These are phyloP conservation scores for Callyntrura guangdongensis DNA, from an alignment of 2,888 invertebrate genomes.

Conservation along the genomic window DNA sequence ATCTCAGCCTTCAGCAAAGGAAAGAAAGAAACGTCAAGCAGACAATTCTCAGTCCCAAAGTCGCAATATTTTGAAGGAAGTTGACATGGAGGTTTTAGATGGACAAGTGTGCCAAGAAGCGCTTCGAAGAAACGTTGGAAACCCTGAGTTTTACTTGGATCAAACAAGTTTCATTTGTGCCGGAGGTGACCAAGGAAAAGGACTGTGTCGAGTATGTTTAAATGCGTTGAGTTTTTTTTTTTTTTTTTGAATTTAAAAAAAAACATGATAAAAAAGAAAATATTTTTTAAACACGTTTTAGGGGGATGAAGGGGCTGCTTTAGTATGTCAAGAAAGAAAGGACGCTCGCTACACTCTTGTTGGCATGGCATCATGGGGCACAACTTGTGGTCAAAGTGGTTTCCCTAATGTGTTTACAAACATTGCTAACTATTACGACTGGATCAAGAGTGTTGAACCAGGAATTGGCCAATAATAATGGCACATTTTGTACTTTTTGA, in stretches of 20 bases:
- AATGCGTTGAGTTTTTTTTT: too few relatives aligned
- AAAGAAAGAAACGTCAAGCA: conserved; percentile 58
- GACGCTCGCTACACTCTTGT: conserved; percentile 82
- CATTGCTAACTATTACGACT: conserved; percentile 83
- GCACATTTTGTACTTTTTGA: background rate
- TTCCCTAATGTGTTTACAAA: conserved; percentile 83
- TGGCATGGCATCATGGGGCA: conserved; percentile 83
- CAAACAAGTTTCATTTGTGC: conserved; percentile 83
- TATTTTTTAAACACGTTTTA: conserved; percentile 52
- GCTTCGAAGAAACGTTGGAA: conserved; percentile 81
- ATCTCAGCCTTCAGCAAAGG: conserved; percentile 78
- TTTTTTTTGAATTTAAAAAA: too few relatives aligned
- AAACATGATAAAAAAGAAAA: background rate
- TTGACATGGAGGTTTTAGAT: conserved; percentile 83
- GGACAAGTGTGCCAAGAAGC: conserved; percentile 81
- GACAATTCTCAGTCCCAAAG: conserved; percentile 11
- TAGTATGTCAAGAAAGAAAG: conserved; percentile 82
- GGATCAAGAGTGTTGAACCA: conserved; percentile 83
- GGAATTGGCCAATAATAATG: conserved; percentile 78
- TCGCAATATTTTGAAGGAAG: conserved; percentile 84
- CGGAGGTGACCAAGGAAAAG: conserved; percentile 84
- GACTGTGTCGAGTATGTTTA: conserved; percentile 82
- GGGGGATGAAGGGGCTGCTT: conserved; percentile 84
- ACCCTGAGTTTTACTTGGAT: conserved; percentile 83
- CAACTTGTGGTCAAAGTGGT: conserved; percentile 83